These are phyloP conservation scores for Apostichopus parvimensis DNA, from an alignment of 35 echinoderm and acorn worm genomes.

Conservation along the genomic window DNA sequence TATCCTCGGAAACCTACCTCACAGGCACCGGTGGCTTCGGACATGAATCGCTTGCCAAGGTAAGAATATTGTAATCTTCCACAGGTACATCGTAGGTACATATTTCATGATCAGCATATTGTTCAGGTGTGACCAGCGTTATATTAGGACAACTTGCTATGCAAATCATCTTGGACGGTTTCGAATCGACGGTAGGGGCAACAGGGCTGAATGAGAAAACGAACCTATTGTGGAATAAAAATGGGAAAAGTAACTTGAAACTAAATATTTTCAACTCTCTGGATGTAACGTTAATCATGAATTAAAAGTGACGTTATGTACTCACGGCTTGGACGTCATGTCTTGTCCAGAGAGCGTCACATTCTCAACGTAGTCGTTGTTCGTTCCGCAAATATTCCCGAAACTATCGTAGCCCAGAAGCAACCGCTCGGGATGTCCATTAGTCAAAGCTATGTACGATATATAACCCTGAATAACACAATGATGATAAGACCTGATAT, in stretches of 20 bases:
- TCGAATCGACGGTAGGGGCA: conserved; percentile 39
- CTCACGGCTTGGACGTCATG: conserved; percentile 84
- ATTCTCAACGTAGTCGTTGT: conserved; percentile 67
- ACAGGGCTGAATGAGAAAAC: conserved; percentile 74
- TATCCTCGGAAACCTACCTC: conserved; percentile 42
- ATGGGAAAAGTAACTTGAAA: too few species aligned
- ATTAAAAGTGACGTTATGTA: too few species aligned
- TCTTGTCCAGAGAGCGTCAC: conserved; percentile 75
- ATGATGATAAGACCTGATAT: not conserved
- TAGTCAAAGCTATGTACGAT: conserved; percentile 62
- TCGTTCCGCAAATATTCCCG: conserved; percentile 85
- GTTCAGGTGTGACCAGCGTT: conserved; percentile 20
- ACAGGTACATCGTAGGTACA: conserved; percentile 66
- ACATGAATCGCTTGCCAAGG: conserved; percentile 68
- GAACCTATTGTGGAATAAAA: conserved; percentile 40
- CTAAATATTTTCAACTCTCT: too few species aligned
- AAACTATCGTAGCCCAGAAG: conserved; percentile 88
- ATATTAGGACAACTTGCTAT: conserved; percentile 72
- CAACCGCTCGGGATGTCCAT: conserved; percentile 91
- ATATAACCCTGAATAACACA: conserved; percentile 80
- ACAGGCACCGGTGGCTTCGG: conserved; percentile 64
- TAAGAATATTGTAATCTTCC: conserved; percentile 46
- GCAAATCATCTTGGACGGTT: conserved; percentile 63
- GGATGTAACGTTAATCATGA: too few species aligned
- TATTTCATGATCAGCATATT: conserved; percentile 52